These are phyloP conservation scores for Lasioglossum leucozonium DNA, from an alignment of 2,888 invertebrate genomes.

Conservation along the genomic window DNA sequence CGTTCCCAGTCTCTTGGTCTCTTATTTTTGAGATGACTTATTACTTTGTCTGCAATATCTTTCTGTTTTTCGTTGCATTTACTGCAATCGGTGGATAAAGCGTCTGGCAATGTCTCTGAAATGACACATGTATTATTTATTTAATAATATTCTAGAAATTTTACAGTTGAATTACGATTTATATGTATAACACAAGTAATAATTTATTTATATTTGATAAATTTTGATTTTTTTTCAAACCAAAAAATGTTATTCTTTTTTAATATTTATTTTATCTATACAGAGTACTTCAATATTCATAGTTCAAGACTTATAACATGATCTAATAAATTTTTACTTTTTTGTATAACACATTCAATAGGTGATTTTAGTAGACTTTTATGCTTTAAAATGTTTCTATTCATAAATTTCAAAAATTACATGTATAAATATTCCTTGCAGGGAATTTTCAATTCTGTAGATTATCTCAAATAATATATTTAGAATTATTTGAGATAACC, in stretches of 20 bases:
- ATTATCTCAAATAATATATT: not conserved
- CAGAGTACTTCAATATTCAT: not conserved
- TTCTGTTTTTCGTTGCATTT: constrained; percentile 89
- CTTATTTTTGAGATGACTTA: constrained; percentile 88
- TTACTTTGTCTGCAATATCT: constrained; percentile 88
- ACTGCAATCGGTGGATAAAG: constrained; percentile 88
- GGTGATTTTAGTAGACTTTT: not conserved
- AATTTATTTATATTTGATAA: too few relatives aligned
- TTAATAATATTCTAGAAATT: not conserved
- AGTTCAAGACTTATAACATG: not conserved
- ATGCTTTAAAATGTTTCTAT: not conserved
- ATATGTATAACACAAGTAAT: not conserved
- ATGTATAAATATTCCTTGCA: not conserved
- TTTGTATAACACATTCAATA: not conserved
- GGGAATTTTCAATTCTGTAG: not conserved
- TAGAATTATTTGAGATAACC: too few relatives aligned
- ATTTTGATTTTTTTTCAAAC: not conserved
- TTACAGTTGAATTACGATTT: not conserved
- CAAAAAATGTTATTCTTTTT: not conserved
- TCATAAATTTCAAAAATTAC: not conserved
- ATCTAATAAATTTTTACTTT: not conserved
- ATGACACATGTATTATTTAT: constrained; percentile 41
- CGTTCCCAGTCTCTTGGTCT: constrained; percentile 89
- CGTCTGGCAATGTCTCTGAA: constrained; percentile 90
- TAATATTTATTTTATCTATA: not conserved